Conservation (phyloP, 2,888 invertebrate species). For the Campoplex nolae region DNA sequence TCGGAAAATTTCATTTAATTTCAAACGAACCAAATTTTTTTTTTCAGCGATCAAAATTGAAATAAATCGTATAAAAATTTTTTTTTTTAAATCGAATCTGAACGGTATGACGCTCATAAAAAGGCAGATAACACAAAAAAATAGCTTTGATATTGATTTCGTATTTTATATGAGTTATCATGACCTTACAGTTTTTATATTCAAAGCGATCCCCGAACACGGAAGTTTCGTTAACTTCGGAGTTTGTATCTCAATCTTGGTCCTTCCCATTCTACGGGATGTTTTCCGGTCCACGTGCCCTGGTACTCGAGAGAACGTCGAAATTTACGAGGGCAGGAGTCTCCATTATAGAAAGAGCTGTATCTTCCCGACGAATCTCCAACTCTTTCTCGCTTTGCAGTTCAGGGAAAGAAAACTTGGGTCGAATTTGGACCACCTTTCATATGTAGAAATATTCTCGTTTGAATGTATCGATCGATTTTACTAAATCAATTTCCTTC, state of each 20-base stretch:
- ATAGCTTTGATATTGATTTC: neutral
- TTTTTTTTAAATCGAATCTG: neutral
- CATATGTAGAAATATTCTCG: neutral
- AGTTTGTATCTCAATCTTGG: constrained; percentile 24
- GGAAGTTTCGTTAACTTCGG: constrained; percentile 60
- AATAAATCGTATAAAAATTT: neutral
- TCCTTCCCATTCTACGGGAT: neutral
- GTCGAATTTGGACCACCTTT: neutral
- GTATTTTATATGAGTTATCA: neutral
- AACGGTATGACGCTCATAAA: neutral
- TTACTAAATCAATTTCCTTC: neutral
- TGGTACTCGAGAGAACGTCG: constrained; percentile 28
- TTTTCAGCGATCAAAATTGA: neutral
- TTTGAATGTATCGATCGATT: neutral
- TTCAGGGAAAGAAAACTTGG: neutral
- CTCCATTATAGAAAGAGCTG: constrained; percentile 23
- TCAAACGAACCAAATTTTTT: no score
- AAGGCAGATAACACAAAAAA: neutral
- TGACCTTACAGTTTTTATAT: neutral
- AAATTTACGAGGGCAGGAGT: constrained; percentile 53
- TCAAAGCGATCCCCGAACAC: constrained; percentile 36
- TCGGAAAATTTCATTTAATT: no score
- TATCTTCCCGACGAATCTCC: constrained; percentile 29
- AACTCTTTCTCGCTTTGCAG: neutral
- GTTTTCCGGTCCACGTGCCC: constrained; percentile 58